Conservation (phyloP, 2,888 invertebrate genomes). For the Ormyrus pomaceus region DNA sequence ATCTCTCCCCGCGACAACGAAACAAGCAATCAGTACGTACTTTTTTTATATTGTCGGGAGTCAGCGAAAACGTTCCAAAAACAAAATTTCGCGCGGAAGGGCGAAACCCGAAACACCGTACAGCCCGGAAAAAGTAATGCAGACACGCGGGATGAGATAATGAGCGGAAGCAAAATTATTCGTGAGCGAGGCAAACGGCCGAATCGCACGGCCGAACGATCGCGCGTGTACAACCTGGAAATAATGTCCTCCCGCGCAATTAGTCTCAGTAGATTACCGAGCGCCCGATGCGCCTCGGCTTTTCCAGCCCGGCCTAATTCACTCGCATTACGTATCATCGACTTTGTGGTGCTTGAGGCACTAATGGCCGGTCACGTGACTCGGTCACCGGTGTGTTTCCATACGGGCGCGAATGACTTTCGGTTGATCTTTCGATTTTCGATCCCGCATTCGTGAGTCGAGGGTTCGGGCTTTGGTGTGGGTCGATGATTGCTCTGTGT, state of each 20-base stretch:
- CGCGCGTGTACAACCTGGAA: conserved; percentile 7
- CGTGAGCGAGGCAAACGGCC: too few relatives aligned
- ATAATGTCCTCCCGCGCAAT: conserved; percentile 46
- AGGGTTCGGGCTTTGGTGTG: neutral
- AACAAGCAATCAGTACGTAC: too few relatives aligned
- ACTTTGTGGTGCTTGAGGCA: neutral
- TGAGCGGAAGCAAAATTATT: too few relatives aligned
- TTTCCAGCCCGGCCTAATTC: conserved; percentile 17
- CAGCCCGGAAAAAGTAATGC: too few relatives aligned
- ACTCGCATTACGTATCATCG: neutral
- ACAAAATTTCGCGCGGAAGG: neutral
- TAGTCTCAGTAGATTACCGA: conserved; percentile 47
- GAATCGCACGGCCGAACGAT: neutral
- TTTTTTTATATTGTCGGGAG: neutral
- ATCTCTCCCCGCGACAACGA: neutral
- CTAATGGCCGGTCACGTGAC: conserved; percentile 15
- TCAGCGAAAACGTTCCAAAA: conserved; percentile 3
- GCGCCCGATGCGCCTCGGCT: neutral
- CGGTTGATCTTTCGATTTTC: neutral
- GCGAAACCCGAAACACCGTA: too few relatives aligned
- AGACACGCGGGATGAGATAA: too few relatives aligned
- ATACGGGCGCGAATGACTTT: neutral
- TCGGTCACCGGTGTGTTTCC: neutral
- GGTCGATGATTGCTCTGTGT: too few relatives aligned
- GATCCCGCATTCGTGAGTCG: neutral